Evolutionary conservation across 2,888 invertebrate species (phyloP).

Genomic region (Torymus aiolomorphi): DNA sequence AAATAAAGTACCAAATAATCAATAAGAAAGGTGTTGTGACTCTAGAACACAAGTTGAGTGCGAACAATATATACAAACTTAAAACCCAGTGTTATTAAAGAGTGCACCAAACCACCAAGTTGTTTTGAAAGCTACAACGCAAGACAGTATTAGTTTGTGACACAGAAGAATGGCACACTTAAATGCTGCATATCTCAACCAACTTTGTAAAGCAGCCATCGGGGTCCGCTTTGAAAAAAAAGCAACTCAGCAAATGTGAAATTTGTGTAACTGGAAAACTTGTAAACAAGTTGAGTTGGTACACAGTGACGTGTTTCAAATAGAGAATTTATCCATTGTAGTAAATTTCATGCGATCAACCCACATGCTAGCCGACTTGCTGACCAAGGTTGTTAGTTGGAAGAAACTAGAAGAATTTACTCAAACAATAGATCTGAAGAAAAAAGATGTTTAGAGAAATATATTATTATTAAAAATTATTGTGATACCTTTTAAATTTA

Average conservation of each 20-base stretch:
- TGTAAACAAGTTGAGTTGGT: too few relatives aligned
- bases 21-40: neutral
- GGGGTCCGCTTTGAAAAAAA: neutral
- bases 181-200: neutral
- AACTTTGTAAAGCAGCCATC: neutral
- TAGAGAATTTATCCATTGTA: too few relatives aligned
- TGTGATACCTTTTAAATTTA: too few relatives aligned
- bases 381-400: too few relatives aligned
- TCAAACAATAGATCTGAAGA: too few relatives aligned
- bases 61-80: neutral
- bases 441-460: too few relatives aligned
- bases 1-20: neutral
- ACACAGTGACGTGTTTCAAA: too few relatives aligned
- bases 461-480: too few relatives aligned
- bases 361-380: too few relatives aligned
- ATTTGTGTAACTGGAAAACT: neutral
- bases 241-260: too few relatives aligned
- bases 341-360: too few relatives aligned
- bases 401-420: too few relatives aligned
- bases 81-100: neutral
- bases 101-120: neutral
- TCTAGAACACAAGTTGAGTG: neutral
- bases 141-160: neutral
- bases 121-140: neutral
- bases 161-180: constrained; percentile 9